A percentile compares a stretch with the other conserved stretches of the same genome.
phyloP scores from a whole-genome alignment of 37 sponge, comb jelly and placozoan species.

The Amphimedon queenslandica region DNA sequence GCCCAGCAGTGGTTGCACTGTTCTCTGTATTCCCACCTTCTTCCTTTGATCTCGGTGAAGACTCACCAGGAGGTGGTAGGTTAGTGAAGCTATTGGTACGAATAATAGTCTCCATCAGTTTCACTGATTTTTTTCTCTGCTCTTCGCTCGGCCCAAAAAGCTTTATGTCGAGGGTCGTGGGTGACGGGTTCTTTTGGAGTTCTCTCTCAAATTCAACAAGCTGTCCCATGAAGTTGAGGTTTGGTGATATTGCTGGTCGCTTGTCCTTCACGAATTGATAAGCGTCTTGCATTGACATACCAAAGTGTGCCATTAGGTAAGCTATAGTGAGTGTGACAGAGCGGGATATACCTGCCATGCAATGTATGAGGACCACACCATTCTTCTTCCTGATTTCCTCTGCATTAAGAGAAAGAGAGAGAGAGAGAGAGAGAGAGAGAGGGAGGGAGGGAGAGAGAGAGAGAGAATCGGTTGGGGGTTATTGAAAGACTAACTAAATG shows the following conservation, averaged over 20 bases:
- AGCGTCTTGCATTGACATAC: constrained; percentile 70
- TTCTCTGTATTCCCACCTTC: too few relatives aligned
- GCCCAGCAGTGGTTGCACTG: too few relatives aligned
- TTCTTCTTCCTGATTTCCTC: constrained; percentile 60
- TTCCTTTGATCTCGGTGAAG: too few relatives aligned
- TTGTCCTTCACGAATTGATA: constrained; percentile 86
- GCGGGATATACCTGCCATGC: constrained; percentile 94
- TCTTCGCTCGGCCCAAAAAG: constrained; percentile 13
- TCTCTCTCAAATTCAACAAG: constrained; percentile 85
- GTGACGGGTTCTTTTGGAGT: constrained; percentile 3
- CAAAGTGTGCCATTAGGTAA: constrained; percentile 85
- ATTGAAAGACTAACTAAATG: background rate
- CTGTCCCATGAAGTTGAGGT: constrained; percentile 99
- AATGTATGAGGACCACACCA: constrained; percentile 78
- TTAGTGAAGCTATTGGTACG: constrained; percentile 2
- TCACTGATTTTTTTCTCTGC: constrained; percentile 15
- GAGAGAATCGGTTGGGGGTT: background rate
- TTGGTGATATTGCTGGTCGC: constrained; percentile 86
- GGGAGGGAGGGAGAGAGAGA: background rate
- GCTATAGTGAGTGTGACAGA: constrained; percentile 92
- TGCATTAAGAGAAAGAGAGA: background rate
- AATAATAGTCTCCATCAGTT: background rate
- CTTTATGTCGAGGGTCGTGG: constrained; percentile 1
- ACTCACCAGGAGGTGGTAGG: too few relatives aligned
- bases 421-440: background rate